A percentile compares a stretch with the other conserved stretches of the same genome.
Conservation (phyloP, 2,888 invertebrate genomes). For the Drosophila testacea region DNA sequence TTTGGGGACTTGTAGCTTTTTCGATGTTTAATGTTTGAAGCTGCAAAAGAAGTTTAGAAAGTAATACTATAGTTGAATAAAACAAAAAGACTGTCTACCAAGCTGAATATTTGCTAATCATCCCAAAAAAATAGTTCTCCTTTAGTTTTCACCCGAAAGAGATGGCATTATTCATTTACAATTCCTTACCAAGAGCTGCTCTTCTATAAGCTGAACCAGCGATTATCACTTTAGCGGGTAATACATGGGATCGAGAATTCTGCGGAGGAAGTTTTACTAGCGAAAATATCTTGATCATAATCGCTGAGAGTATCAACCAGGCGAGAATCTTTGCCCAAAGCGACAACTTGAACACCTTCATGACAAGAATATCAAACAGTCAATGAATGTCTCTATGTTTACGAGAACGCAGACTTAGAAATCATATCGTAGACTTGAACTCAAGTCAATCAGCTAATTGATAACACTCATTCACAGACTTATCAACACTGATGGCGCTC, state of each 20-base stretch:
- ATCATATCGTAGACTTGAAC: background rate
- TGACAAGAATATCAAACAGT: constrained; percentile 1
- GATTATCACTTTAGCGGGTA: background rate
- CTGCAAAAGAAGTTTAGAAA: background rate
- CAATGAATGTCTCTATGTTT: background rate
- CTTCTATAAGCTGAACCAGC: background rate
- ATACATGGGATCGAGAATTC: background rate
- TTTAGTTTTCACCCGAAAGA: too few species aligned
- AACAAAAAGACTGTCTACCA: too few species aligned
- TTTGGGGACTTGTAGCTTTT: background rate
- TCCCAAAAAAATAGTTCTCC: too few species aligned
- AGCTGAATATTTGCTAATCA: too few species aligned
- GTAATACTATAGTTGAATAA: too few species aligned
- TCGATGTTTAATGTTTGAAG: background rate
- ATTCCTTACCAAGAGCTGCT: constrained; percentile 3
- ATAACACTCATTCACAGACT: background rate
- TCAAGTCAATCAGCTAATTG: constrained; percentile 4
- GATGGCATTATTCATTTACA: too few species aligned
- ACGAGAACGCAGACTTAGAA: background rate
- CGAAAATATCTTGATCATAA: constrained; percentile 3
- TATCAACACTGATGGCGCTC: constrained; percentile 1
- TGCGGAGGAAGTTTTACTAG: background rate
- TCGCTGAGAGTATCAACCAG: constrained; percentile 17
- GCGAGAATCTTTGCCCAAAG: constrained; percentile 17
- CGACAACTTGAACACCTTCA: constrained; percentile 25